Conservation (phyloP, 2,797 vertebrate species). For the Rousettus madagascariensis region DNA sequence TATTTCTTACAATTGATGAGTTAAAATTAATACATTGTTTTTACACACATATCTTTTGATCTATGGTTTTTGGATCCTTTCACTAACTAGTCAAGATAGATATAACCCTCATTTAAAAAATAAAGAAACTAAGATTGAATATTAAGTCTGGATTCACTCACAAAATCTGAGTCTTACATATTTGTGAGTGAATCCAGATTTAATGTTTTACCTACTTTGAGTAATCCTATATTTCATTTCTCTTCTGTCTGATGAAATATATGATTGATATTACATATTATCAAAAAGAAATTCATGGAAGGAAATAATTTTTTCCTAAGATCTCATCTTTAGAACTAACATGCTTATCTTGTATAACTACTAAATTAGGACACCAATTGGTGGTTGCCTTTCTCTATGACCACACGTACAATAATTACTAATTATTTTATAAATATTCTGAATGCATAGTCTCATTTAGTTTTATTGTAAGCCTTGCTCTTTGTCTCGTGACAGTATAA, state of each 20-base stretch:
- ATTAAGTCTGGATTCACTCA: conserved; percentile 21
- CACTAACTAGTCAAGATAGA: background rate
- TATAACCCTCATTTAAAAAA: background rate
- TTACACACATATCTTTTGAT: background rate
- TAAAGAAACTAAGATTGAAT: background rate
- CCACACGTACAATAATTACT: background rate
- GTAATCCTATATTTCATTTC: background rate
- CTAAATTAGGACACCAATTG: background rate
- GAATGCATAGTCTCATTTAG: background rate
- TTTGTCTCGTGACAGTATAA: background rate
- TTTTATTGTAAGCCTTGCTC: background rate
- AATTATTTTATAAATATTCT: background rate
- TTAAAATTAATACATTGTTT: background rate
- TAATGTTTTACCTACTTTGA: background rate
- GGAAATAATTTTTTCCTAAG: background rate
- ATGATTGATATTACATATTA: background rate
- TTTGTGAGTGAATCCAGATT: too few species aligned
- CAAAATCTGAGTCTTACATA: too few species aligned
- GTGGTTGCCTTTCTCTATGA: background rate
- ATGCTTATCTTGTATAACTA: background rate
- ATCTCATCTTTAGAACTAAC: background rate
- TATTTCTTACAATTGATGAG: background rate
- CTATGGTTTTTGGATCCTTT: background rate
- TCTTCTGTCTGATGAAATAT: background rate
- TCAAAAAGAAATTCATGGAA: background rate